A percentile compares a stretch with the other conserved stretches of the same genome.
Conservation (phyloP, 1,140 invertebrate species). For the fruit fly (Drosophila melanogaster) region DNA sequence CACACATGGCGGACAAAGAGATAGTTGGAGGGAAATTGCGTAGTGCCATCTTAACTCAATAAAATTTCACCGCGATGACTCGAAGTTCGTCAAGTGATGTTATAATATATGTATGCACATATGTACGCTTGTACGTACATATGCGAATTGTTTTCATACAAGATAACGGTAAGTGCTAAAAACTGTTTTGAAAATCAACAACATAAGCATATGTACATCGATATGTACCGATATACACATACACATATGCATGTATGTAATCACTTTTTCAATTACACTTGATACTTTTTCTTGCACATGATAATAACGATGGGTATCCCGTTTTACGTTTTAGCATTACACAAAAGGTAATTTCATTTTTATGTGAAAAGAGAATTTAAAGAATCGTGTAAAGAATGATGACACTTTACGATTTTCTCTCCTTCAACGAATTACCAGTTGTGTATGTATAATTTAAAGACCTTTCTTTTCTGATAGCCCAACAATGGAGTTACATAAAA, state of each 20-base stretch:
- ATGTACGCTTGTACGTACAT: too few relatives aligned
- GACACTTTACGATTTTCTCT: constrained; percentile 19
- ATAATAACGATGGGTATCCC: not conserved
- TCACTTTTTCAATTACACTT: not conserved
- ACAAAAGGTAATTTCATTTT: not conserved
- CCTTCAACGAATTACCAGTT: constrained; percentile 20
- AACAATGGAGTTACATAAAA: constrained; percentile 33
- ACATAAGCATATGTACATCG: constrained; percentile 1
- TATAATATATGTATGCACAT: not conserved
- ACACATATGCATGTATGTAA: not conserved
- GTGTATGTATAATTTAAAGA: constrained; percentile 27
- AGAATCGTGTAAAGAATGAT: constrained; percentile 4
- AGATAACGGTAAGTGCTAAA: not conserved
- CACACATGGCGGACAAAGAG: constrained; percentile 21
- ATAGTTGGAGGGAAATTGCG: constrained; percentile 14
- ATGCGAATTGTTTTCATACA: not conserved
- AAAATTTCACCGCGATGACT: not conserved
- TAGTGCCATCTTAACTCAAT: constrained; percentile 4
- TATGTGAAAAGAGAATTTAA: not conserved
- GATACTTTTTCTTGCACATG: not conserved
- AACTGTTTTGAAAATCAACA: not conserved
- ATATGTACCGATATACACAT: not conserved
- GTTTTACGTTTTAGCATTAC: not conserved
- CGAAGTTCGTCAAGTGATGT: not conserved
- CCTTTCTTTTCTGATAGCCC: constrained; percentile 12